phyloP scores from a whole-genome alignment of 2,888 invertebrate species.

The Ichneumoninae sp. region DNA sequence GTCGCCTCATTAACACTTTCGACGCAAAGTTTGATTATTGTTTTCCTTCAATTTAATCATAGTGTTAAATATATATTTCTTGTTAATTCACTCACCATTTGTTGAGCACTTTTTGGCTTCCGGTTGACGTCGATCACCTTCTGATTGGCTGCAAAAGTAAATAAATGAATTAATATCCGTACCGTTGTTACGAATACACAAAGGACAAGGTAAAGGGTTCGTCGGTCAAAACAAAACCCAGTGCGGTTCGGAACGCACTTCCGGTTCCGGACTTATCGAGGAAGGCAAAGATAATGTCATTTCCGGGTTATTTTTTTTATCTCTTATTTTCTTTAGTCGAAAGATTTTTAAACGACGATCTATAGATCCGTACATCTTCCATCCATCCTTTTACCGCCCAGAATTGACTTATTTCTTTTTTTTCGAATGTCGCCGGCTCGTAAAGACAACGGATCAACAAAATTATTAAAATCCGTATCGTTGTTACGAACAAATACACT shows the following conservation, averaged over 20 bases:
- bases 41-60: not conserved
- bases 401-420: constrained; percentile 44
- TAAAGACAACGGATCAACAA: constrained; percentile 29
- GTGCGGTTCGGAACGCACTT: not conserved
- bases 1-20: constrained; percentile 1
- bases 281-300: not conserved
- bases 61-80: not conserved
- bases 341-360: not conserved
- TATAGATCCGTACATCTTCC: not conserved
- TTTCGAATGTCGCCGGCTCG: constrained; percentile 22
- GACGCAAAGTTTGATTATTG: not conserved
- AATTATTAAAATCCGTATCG: too few relatives aligned
- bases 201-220: not conserved
- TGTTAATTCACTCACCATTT: constrained; percentile 91
- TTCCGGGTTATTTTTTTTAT: not conserved
- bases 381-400: constrained; percentile 11
- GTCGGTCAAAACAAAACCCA: not conserved
- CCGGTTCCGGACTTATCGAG: not conserved
- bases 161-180: not conserved
- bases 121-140: constrained; percentile 92
- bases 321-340: not conserved
- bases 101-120: constrained; percentile 95
- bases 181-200: not conserved
- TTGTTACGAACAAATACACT: too few relatives aligned
- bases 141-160: constrained; percentile 88